phyloP scores from a whole-genome alignment of 2,888 invertebrate genomes.

The Clitarchus hookeri region DNA sequence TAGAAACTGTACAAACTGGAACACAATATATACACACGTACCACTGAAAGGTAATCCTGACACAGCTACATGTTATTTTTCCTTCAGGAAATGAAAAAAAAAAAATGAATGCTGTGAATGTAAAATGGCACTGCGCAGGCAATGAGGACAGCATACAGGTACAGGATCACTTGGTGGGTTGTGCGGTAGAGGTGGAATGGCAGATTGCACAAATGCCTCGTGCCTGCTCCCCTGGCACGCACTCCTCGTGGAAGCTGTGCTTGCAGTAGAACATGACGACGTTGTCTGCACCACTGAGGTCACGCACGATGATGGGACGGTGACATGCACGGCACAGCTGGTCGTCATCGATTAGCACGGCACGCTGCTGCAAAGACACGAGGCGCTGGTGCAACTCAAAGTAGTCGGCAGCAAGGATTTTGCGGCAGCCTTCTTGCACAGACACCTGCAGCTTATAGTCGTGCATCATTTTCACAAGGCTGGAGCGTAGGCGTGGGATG shows the following conservation, averaged over 20 bases:
- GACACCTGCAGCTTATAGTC: conserved; percentile 94
- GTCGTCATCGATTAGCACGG: conserved; percentile 74
- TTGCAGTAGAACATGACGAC: conserved; percentile 85
- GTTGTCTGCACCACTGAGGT: conserved; percentile 70
- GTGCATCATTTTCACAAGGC: conserved; percentile 91
- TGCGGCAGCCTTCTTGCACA: conserved; percentile 86
- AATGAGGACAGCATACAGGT: not conserved
- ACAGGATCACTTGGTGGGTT: not conserved
- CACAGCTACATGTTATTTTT: too few relatives aligned
- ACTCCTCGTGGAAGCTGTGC: conserved; percentile 87
- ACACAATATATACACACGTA: too few relatives aligned
- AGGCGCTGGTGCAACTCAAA: conserved; percentile 84
- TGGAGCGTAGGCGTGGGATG: conserved; percentile 87
- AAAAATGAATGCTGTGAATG: too few relatives aligned
- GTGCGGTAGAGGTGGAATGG: not conserved
- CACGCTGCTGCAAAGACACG: conserved; percentile 76
- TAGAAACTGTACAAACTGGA: too few relatives aligned
- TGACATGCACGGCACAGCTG: conserved; percentile 80
- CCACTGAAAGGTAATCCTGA: too few relatives aligned
- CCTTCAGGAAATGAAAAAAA: too few relatives aligned
- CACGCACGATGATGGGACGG: conserved; percentile 75
- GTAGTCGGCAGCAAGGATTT: conserved; percentile 88
- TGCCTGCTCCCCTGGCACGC: conserved; percentile 60
- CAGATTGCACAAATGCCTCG: not conserved
- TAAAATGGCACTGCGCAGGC: not conserved